Evolutionary conservation across 2,797 vertebrate genomes (phyloP).

Genomic region (Discoglossus pictus): DNA sequence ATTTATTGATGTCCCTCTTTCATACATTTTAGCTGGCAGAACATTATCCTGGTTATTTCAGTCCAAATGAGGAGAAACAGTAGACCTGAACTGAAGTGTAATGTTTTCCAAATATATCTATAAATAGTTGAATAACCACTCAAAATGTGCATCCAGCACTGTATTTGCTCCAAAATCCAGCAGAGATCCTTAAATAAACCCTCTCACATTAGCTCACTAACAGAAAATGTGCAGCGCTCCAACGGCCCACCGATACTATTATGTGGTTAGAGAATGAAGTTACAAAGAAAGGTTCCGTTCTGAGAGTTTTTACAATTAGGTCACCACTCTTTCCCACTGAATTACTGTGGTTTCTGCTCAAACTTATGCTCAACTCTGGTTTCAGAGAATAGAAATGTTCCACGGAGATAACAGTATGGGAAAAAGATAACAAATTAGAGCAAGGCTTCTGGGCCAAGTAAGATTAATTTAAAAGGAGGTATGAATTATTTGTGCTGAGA

Average conservation of each 20-base stretch:
- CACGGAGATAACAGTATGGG: neutral
- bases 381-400: neutral
- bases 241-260: neutral
- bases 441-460: too few relatives aligned
- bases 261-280: constrained; percentile 4
- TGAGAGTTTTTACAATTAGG: constrained; percentile 26
- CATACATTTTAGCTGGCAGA: too few relatives aligned
- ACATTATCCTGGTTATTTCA: too few relatives aligned
- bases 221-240: neutral
- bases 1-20: too few relatives aligned
- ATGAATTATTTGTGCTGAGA: too few relatives aligned
- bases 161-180: neutral
- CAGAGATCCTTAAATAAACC: constrained; percentile 22
- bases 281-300: constrained; percentile 1
- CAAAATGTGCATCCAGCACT: neutral
- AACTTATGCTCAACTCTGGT: neutral
- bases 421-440: too few relatives aligned
- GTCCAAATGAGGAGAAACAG: too few relatives aligned
- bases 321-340: constrained; percentile 25
- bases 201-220: constrained; percentile 11
- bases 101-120: too few relatives aligned
- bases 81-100: too few relatives aligned
- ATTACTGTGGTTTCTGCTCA: neutral
- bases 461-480: too few relatives aligned
- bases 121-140: too few relatives aligned